Conservation (phyloP, 2,797 vertebrate species). For the Acridotheres tristis region DNA sequence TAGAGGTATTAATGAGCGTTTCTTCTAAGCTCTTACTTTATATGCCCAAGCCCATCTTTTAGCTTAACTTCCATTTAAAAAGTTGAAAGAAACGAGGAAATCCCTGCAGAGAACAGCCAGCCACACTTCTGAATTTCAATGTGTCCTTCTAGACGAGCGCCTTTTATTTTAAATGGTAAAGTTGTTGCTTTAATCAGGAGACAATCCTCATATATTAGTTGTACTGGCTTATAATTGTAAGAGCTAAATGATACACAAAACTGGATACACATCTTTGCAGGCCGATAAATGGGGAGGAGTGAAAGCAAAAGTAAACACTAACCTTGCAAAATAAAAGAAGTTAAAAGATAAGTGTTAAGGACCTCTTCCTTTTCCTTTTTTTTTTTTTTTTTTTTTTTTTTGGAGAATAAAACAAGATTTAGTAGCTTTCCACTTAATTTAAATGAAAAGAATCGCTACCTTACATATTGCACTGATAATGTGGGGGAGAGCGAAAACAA, state of each 20-base stretch:
- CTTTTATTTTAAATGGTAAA: conserved; percentile 64
- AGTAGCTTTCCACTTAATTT: conserved; percentile 99
- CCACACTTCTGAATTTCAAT: conserved; percentile 62
- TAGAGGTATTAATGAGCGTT: background rate
- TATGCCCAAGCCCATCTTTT: conserved; percentile 40
- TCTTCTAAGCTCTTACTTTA: conserved; percentile 37
- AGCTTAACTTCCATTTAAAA: conserved; percentile 51
- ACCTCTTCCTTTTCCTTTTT: conserved; percentile 80
- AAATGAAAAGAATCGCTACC: conserved; percentile 98
- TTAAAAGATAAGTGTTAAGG: conserved; percentile 80
- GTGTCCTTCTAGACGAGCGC: background rate
- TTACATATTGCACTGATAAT: conserved; percentile 99
- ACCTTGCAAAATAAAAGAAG: conserved; percentile 77
- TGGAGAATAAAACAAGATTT: conserved; percentile 96
- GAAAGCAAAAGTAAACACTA: conserved; percentile 79
- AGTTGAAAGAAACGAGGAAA: conserved; percentile 47
- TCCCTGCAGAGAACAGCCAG: conserved; percentile 46
- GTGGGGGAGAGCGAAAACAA: conserved; percentile 93
- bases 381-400: background rate
- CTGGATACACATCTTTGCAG: conserved; percentile 73
- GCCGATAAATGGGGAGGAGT: conserved; percentile 66
- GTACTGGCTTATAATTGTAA: conserved; percentile 66
- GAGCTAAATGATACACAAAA: conserved; percentile 75
- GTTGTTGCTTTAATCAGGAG: conserved; percentile 68
- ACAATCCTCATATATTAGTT: conserved; percentile 69